Evolutionary conservation across 2,113 vertebrate species (phyloP), one percentile per base, ranked within the genome.

Genomic region (Thomomys bottae): DNA sequence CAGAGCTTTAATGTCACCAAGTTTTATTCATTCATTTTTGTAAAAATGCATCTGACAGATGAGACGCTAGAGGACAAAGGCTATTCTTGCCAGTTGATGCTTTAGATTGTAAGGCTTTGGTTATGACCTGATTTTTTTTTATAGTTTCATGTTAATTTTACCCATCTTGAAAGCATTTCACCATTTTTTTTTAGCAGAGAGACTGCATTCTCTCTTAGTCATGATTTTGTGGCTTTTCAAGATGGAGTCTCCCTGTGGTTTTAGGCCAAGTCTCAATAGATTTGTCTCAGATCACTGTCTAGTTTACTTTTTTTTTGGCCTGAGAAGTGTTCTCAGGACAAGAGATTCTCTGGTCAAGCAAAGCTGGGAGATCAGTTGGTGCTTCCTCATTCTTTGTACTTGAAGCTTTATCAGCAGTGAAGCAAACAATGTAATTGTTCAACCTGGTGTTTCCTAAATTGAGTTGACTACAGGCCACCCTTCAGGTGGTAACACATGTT

Each of bases 1-100:
- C 66, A 66, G 34, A 66, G 21, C 17, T 34, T 20, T 42, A 85
- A 40, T 82, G 6, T 54, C 34, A 32, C 5, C 20, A 45, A 15
- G 49, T 61, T 93, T 49, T 70, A n/a, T 89, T 79, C 71, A 59
- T 85, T 78, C 17, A 76, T 54, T 88, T 88, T 92, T 28, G 6
- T 59, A 57, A 82, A 26, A 54, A 30, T 64, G 77, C 57, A 75
- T 77, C 70, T 59, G 57, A 30, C 38, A 42, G 68, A 63, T 81
- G 73, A 75, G 38, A 30, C 14, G 30, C 21, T 36, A 57, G 42
- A 63, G 30, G 6, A 68, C 20, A 38, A 75, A 67, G 76, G 68
- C 36, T 5, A 0, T 73, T 70, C 18, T 30, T 87, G 12, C 32
- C 18, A 38, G 84, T 63, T 82, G 17, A 66, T 61, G 70, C 45